These are phyloP conservation scores for Parochlus steinenii DNA, from an alignment of 2,888 invertebrate species.

Conservation along the genomic window DNA sequence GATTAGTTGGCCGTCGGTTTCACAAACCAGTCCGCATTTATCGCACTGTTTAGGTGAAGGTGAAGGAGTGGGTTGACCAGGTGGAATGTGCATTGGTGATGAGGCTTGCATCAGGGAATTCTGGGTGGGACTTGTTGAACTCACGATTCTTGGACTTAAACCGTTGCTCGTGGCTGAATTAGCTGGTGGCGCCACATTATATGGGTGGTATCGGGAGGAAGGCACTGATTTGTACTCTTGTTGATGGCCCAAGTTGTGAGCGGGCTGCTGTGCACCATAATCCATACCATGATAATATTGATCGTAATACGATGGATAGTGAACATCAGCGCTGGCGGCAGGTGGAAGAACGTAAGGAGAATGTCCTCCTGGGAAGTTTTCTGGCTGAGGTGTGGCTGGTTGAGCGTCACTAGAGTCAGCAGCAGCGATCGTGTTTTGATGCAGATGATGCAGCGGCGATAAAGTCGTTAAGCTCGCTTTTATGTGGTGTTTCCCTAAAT, in stretches of 20 bases:
- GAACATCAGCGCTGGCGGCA: conserved; percentile 16
- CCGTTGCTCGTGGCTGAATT: conserved; percentile 16
- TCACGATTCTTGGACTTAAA: conserved; percentile 29
- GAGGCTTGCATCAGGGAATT: conserved; percentile 29
- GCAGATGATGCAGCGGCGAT: conserved; percentile 18
- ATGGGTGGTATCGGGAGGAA: conserved; percentile 17
- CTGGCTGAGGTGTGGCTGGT: conserved; percentile 30
- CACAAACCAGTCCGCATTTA: conserved; percentile 66
- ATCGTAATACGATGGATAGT: conserved; percentile 26
- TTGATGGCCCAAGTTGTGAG: conserved; percentile 15
- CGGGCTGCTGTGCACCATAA: conserved; percentile 16
- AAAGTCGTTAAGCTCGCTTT: conserved; percentile 17
- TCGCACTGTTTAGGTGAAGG: conserved; percentile 64
- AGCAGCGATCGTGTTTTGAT: conserved; percentile 39
- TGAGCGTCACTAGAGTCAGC: conserved; percentile 57
- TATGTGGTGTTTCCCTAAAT: conserved; percentile 19
- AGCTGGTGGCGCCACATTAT: conserved; percentile 17
- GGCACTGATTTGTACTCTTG: conserved; percentile 19
- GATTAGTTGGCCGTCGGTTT: conserved; percentile 52
- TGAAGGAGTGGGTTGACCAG: conserved; percentile 48
- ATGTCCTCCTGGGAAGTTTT: conserved; percentile 35
- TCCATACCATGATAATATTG: conserved; percentile 26
- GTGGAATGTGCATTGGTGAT: conserved; percentile 32
- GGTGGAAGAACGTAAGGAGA: background rate
- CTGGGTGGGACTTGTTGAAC: conserved; percentile 28